Conservation (phyloP, 2,113 vertebrate genomes). For the Nycticryphes semicollaris region DNA sequence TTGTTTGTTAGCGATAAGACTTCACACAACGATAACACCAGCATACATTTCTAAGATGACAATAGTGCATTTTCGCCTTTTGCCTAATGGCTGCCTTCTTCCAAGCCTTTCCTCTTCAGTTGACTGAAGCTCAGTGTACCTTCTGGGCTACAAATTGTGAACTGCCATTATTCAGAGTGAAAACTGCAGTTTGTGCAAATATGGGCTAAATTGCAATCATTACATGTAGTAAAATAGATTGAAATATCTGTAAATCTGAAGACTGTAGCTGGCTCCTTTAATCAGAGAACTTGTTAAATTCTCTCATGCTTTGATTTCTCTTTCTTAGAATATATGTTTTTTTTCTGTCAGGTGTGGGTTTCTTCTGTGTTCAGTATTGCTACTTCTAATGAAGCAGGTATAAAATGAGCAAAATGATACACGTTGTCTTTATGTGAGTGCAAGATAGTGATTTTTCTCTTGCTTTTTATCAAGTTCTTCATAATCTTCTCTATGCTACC, state of each 20-base stretch:
- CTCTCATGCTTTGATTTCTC: constrained; percentile 23
- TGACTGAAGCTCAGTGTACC: background rate
- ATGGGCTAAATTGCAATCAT: constrained; percentile 23
- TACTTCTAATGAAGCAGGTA: constrained; percentile 10
- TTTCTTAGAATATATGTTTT: background rate
- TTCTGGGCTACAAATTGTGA: background rate
- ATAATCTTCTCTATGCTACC: constrained; percentile 1
- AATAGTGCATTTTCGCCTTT: background rate
- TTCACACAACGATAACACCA: background rate
- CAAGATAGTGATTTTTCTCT: constrained; percentile 30
- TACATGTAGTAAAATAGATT: constrained; percentile 12
- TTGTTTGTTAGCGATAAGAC: constrained; percentile 9
- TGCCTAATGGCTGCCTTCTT: background rate
- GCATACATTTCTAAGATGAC: background rate
- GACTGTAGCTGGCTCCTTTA: constrained; percentile 21
- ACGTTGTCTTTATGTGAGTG: constrained; percentile 1
- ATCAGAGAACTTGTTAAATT: constrained; percentile 52
- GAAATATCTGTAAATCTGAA: constrained; percentile 42
- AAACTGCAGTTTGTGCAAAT: constrained; percentile 33
- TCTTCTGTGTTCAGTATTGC: constrained; percentile 10
- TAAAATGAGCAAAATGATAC: background rate
- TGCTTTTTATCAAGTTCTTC: constrained; percentile 37
- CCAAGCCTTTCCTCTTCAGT: background rate
- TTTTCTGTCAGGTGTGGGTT: background rate
- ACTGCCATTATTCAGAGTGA: background rate